Evolutionary conservation across 2,113 vertebrate species (phyloP), one percentile per base, ranked within the genome.

Genomic region (Dipodomys spectabilis): DNA sequence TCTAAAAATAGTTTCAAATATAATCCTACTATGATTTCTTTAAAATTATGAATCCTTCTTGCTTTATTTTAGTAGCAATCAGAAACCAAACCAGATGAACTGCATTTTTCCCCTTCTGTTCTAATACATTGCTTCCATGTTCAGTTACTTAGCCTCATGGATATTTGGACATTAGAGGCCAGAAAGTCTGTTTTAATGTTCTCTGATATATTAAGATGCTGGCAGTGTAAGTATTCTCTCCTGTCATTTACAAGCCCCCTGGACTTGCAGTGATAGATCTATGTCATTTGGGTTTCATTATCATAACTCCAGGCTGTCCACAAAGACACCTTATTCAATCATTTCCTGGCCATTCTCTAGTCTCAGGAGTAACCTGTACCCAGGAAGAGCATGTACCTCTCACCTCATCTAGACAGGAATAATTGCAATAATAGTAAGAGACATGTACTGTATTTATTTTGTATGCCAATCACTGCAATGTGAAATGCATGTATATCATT

Each of bases 271-370:
- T 72, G 64, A 80, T 77, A 91, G 27, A 77, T 77, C 35, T 73
- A 32, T 90, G 65, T 87, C 44, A 87, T 92, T 88, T 93, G n/a
- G n/a, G 11, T 71, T 85, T 95, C 20, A 75, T 75, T 90, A 92
- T 67, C 11, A 35, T 90, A 67, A 94, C 39, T 49, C 69, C 49
- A 32, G 13, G 30, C 77, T 18, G 39, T 92, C 53, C 68, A 92
- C 86, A 77, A 80, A 92, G 72, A 93, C 16, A 64, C 1, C 9
- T 85, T 95, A 82, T 95, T 93, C 74, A 57, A 6, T 90, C 71
- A 96, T 88, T 88, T 39, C 78, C 79, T 75, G 45, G 53, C 62
- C 44, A 88, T 93, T 92, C 30, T 90, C 27, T 60, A 78, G 19
- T 86, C 53, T 82, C 6, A 25, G 28, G 25, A 39, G 44, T 67